These are phyloP conservation scores for Aptenodytes forsteri DNA, from an alignment of 2,113 vertebrate species.

Conservation along the genomic window DNA sequence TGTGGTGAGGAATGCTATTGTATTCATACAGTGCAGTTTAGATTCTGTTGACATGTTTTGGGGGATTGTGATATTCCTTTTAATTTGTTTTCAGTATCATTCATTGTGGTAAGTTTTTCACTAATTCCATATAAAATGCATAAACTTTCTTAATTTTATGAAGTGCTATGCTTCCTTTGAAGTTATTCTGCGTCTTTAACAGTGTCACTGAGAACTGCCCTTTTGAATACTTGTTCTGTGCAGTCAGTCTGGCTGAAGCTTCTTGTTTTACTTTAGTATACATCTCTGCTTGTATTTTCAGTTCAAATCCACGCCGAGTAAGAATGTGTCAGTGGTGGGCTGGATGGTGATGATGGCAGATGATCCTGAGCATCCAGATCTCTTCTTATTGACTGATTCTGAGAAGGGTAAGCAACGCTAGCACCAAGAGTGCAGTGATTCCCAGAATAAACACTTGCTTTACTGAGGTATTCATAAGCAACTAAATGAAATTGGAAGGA, in stretches of 20 bases:
- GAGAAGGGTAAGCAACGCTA: conserved; percentile 85
- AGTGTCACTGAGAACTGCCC: neutral
- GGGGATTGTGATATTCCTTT: neutral
- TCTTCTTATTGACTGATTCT: conserved; percentile 95
- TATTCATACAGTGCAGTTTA: neutral
- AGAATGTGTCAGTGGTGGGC: conserved; percentile 90
- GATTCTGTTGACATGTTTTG: neutral
- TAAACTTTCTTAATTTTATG: neutral
- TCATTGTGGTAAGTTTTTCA: neutral
- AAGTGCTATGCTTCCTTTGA: neutral
- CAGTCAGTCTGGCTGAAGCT: neutral
- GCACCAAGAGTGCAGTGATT: neutral
- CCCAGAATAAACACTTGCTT: neutral
- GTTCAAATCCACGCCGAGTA: conserved; percentile 96
- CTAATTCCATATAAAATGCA: neutral
- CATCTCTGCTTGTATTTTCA: conserved; percentile 45
- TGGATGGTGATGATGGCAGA: conserved; percentile 99
- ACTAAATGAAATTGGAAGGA: neutral
- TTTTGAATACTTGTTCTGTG: neutral
- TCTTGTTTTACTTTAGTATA: neutral
- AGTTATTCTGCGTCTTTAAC: neutral
- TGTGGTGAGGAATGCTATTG: neutral
- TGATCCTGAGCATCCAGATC: conserved; percentile 92
- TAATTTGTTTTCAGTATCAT: neutral
- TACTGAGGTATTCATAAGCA: neutral